Evolutionary conservation across 2,113 vertebrate species (phyloP), one percentile per base, ranked within the genome.

Genomic region (Caranx melampygus): DNA sequence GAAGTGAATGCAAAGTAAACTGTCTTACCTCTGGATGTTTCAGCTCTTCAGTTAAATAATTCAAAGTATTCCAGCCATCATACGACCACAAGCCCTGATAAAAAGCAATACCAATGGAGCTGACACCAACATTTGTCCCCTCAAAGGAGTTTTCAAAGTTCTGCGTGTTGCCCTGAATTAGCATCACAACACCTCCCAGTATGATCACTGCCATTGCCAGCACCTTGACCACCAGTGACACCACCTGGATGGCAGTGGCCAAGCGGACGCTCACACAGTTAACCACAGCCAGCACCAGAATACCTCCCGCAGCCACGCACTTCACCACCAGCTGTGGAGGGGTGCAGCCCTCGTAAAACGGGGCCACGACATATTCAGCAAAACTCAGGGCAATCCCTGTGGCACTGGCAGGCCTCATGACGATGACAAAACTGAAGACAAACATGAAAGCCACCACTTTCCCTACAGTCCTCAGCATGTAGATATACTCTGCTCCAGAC

Each of bases 61-160:
- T 97, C 84, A 97, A 49, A 81, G 93, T 96, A 78, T 94, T 97
- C 96, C 96, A 97, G 21, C 96, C 96, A 64, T 96, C 95, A 0
- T 94, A 97, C 49, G 95, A 95, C 96, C 96, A 97, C 51, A 97
- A 90, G 0, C 95, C 95, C 82, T 96, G 96, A 88, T 95, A 97
- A 87, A 97, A 96, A 0, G 96, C 95, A 77, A 95, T 85, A 49
- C 93, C 93, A 18, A 97, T 83, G 4, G 87, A 7, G 37, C 90
- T 90, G 0, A 93, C 51, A 31, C 90, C 84, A 1, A 78, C 42
- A 0, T 86, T 94, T 0, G 94, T 96, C 65, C 93, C 95, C 72
- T 95, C 88, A 87, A 97, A 97, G 21, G 93, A 44, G 0, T 92
- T 89, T 2, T 94, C 87, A 47, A 96, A 93, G 77, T 80, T 92